These are phyloP conservation scores for Petrocephalus schoutedeni DNA, from an alignment of 2,797 vertebrate genomes.

Conservation along the genomic window DNA sequence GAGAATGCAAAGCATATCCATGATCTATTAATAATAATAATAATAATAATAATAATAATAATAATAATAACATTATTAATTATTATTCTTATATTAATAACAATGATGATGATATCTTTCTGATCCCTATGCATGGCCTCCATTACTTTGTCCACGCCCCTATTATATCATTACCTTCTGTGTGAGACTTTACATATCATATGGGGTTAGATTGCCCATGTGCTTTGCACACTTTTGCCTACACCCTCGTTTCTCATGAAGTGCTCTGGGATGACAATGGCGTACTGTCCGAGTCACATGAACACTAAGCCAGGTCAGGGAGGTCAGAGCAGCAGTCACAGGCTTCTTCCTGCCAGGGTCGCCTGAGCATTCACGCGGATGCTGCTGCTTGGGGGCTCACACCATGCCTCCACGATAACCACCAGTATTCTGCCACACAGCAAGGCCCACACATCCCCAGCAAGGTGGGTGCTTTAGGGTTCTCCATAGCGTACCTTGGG, in stretches of 20 bases:
- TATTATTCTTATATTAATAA: neutral
- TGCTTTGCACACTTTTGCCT: neutral
- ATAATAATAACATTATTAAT: neutral
- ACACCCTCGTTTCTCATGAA: neutral
- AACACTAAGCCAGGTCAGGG: neutral
- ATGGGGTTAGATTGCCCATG: neutral
- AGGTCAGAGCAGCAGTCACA: neutral
- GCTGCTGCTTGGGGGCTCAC: neutral
- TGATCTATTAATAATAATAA: neutral
- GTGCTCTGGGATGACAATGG: neutral
- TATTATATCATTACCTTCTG: neutral
- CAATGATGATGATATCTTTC: neutral
- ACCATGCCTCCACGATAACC: neutral
- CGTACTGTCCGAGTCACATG: neutral
- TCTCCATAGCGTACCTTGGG: neutral
- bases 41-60: neutral
- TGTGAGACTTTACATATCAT: neutral
- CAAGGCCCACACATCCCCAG: neutral
- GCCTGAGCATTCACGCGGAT: neutral
- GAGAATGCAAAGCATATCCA: neutral
- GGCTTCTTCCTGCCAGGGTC: neutral
- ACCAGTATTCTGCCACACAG: neutral
- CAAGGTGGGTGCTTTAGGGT: neutral
- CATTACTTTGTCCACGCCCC: neutral
- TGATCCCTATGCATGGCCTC: neutral